A percentile compares a stretch with the other conserved stretches of the same genome.
These are phyloP conservation scores for Matsumurasca onukii DNA, from an alignment of 1,140 invertebrate genomes.

Conservation along the genomic window DNA sequence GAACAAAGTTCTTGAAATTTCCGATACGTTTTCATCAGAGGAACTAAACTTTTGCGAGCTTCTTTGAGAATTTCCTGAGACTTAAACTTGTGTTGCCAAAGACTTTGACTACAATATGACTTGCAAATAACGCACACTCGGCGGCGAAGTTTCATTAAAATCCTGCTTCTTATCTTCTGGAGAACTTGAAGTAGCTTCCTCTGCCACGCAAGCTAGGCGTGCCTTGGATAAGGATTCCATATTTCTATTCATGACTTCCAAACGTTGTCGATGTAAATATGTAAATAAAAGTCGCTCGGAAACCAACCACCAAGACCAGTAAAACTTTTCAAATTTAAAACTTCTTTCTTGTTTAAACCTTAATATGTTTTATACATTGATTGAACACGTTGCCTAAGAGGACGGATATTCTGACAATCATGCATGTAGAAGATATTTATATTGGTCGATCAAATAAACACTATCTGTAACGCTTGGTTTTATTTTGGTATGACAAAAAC, in stretches of 20 bases:
- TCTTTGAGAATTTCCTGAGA: slow-evolving; percentile 9
- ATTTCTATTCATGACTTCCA: neutral
- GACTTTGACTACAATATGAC: slow-evolving; percentile 21
- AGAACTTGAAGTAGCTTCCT: neutral
- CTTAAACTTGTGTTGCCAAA: slow-evolving; percentile 24
- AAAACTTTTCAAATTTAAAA: no score
- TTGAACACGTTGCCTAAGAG: no score
- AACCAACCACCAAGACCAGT: no score
- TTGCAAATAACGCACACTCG: slow-evolving; percentile 21
- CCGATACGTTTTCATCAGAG: slow-evolving; percentile 9
- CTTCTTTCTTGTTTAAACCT: no score
- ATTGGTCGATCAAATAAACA: no score
- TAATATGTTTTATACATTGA: no score
- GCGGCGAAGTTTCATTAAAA: slow-evolving; percentile 19
- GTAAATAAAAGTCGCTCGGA: no score
- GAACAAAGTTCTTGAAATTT: neutral
- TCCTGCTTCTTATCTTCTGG: neutral
- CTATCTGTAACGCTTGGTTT: no score
- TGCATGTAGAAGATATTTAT: no score
- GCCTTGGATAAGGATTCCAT: neutral
- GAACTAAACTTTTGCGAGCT: neutral
- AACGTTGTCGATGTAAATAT: neutral
- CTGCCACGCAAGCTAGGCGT: neutral
- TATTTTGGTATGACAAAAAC: no score
- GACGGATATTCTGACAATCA: no score